A percentile compares a stretch with the other conserved stretches of the same genome.
phyloP scores from a whole-genome alignment of 2,888 invertebrate species.

The Habroteleia sp. region DNA sequence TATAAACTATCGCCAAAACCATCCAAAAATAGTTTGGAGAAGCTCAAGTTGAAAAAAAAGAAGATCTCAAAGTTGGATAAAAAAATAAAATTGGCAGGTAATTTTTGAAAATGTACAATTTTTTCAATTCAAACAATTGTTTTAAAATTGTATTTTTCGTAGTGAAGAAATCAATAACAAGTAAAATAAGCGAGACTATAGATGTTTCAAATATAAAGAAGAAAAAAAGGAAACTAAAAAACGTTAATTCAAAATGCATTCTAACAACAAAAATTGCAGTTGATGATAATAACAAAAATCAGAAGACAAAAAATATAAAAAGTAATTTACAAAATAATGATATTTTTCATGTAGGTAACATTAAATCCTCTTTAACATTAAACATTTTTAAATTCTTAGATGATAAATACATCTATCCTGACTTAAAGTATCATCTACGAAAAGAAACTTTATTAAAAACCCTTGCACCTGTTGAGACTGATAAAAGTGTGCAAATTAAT shows the following conservation, averaged over 20 bases:
- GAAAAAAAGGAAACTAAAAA: slow-evolving; percentile 69
- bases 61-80: background rate
- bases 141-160: background rate
- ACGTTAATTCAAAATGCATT: slow-evolving; percentile 73
- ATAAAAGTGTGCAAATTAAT: slow-evolving; percentile 8
- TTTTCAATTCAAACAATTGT: background rate
- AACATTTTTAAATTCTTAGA: background rate
- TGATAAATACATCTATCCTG: slow-evolving; percentile 25
- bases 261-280: slow-evolving; percentile 69
- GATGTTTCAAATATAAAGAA: slow-evolving; percentile 67
- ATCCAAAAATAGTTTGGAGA: no score
- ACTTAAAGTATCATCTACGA: slow-evolving; percentile 1
- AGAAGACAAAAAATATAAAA: slow-evolving; percentile 59
- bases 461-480: background rate
- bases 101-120: no score
- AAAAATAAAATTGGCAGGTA: background rate
- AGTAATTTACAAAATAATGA: slow-evolving; percentile 7
- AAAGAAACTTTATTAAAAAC: slow-evolving; percentile 12
- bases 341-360: no score
- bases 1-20: no score
- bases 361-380: no score
- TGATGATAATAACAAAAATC: slow-evolving; percentile 62
- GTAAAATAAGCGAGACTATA: slow-evolving; percentile 64
- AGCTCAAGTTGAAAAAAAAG: no score
- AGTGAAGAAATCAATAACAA: slow-evolving; percentile 44